Evolutionary conservation across 1,140 invertebrate species (phyloP), one percentile per base, ranked within the genome.

Genomic region (Saccostrea cuccullata): DNA sequence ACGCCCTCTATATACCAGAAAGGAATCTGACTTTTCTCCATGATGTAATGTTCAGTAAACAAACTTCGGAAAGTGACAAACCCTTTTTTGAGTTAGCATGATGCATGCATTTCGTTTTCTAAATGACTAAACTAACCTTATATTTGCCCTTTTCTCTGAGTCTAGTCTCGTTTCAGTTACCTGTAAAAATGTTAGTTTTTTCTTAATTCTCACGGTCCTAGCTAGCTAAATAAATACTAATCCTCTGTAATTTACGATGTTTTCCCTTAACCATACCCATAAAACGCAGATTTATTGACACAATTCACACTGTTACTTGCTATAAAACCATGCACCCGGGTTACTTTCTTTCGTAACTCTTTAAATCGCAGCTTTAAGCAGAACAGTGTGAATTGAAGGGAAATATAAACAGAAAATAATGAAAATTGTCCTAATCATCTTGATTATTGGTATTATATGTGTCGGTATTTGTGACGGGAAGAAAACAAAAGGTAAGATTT

Each of bases 201-300:
- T 36, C 30, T 26, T 26, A 30, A 77, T 77, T 77, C 70, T 77
- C 70, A 77, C 70, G 70, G 70, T 36, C 26, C 9, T 77, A 15
- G 3, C 70, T 36, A 36, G 13, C 26, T 77, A 30, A 30, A 77
- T 26, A 77, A 77, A 77, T 77, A 77, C 11, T 26, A 23, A 77
- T 36, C 70, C 70, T 15, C 5, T 77, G 26, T 2, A 15, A 3
- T 77, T 77, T 77, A 77, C 26, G 70, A 30, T 36, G 70, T 17
- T 26, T 77, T 30, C 23, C 70, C 70, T 30, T 26, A 15, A 77
- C 30, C 70, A 12, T 77, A 36, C 70, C 15, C 70, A 15, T 77
- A 36, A 77, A 77, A n/a, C 20, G 20, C 70, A 9, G 70, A 77
- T 77, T 77, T 77, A 77, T 77, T 77, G 70, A 30, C 11, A 26